Conservation (phyloP, 2,888 invertebrate genomes). For the Plebejus anna region DNA sequence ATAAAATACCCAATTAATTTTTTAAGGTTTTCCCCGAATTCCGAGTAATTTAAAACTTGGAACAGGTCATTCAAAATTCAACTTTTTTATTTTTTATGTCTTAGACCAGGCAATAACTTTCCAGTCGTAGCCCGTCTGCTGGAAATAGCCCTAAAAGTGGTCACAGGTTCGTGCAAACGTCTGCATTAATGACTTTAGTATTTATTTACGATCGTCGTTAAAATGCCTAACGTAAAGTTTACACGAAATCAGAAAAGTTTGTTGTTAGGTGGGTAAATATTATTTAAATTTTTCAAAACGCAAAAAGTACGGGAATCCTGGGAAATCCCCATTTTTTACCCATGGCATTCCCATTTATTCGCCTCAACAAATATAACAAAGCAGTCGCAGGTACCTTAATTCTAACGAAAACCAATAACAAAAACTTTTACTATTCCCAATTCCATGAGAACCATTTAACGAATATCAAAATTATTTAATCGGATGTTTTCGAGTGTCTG, state of each 20-base stretch:
- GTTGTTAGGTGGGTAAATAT: not conserved
- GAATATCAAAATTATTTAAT: not conserved
- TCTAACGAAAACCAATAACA: not conserved
- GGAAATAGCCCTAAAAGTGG: not conserved
- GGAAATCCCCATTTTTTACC: not conserved
- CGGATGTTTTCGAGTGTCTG: not conserved
- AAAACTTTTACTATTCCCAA: not conserved
- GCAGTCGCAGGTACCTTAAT: not conserved
- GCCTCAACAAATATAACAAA: too few species aligned
- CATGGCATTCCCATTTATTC: not conserved
- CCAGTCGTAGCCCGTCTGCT: not conserved
- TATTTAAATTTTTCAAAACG: not conserved
- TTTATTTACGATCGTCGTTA: not conserved
- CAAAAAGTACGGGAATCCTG: not conserved
- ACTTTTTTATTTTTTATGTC: not conserved
- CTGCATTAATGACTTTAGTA: not conserved
- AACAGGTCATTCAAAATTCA: not conserved
- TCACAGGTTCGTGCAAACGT: constrained; percentile 1
- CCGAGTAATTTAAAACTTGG: not conserved
- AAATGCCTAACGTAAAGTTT: constrained; percentile 8
- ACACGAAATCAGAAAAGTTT: not conserved
- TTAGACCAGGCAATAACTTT: constrained; percentile 5
- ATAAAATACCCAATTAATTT: too few species aligned
- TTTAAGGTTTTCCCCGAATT: not conserved
- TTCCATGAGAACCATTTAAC: not conserved